These are phyloP conservation scores for Bombylius major DNA, from an alignment of 2,888 invertebrate genomes.

Conservation along the genomic window DNA sequence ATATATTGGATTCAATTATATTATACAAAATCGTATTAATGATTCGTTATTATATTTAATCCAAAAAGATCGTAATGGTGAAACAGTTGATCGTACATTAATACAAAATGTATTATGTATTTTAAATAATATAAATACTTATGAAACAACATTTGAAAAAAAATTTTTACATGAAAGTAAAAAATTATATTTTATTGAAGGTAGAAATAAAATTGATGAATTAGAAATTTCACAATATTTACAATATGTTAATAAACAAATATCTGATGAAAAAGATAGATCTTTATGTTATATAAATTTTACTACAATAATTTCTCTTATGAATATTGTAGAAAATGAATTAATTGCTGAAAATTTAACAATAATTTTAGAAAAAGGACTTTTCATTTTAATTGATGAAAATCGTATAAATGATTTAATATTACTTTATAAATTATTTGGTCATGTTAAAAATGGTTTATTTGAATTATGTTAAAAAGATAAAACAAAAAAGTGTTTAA, in stretches of 20 bases:
- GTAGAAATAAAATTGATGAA: constrained; percentile 85
- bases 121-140: constrained; percentile 93
- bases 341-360: constrained; percentile 83
- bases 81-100: constrained; percentile 82
- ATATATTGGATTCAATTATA: constrained; percentile 78
- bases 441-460: constrained; percentile 83
- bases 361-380: constrained; percentile 82
- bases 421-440: constrained; percentile 76
- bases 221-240: constrained; percentile 89
- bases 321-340: constrained; percentile 88
- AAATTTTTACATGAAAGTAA: constrained; percentile 91
- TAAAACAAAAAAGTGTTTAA: too few species aligned
- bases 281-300: constrained; percentile 88
- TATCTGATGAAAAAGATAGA: constrained; percentile 88
- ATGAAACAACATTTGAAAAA: constrained; percentile 77
- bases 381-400: constrained; percentile 82
- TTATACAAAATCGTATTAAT: constrained; percentile 86
- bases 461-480: constrained; percentile 74
- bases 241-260: constrained; percentile 87
- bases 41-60: constrained; percentile 87
- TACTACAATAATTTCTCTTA: constrained; percentile 76
- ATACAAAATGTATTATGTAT: constrained; percentile 89
- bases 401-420: constrained; percentile 78
- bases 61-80: constrained; percentile 87
- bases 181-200: constrained; percentile 85